Evolutionary conservation across 2,113 vertebrate genomes (phyloP), one percentile per base, ranked within the genome.

Genomic region (Calyptommatus sinebrachiatus): DNA sequence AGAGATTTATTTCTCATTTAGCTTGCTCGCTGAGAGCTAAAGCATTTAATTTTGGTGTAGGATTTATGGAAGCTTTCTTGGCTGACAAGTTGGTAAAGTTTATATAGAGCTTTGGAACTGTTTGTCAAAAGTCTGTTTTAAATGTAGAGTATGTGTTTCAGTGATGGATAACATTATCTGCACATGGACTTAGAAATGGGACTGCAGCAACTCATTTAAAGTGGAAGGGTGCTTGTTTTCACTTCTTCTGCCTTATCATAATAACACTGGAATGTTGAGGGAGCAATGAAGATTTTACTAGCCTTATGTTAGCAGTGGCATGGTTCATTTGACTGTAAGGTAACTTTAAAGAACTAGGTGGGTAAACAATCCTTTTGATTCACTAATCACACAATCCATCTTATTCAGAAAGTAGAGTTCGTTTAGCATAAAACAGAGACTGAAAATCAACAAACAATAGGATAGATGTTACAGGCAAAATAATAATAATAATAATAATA

Each of bases 31-130:
- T 76, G 8, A 29, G 50, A 46, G 46, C 74, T 83, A 35, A 63
- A 76, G 50, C 45, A 84, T 9, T 70, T 80, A 74, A 77, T 66
- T 1, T 87, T 0, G 2, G 71, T 83, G 61, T 61, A 50, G 24
- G 77, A 69, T 86, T 76, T 86, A 68, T 60, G 31, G 2, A 86
- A 73, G 16, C 74, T 84, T 85, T 67, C 3, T 20, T 66, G 7
- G 26, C 69, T 28, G 60, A 77, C 76, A 73, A 75, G 2, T 71
- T 77, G 76, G 53, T 31, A 74, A 61, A 71, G 2, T 83, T 84
- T 83, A 61, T 71, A 21, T 11, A 78, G 21, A 73, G 3, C 1
- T 24, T 4, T 75, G 6, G 57, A 77, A 74, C 79, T 79, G 79
- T 87, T 63, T 83, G 46, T 78, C 50, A 67, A 28, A 50, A 31